Conservation (phyloP, 2,797 vertebrate species). For the Hipposideros larvatus region DNA sequence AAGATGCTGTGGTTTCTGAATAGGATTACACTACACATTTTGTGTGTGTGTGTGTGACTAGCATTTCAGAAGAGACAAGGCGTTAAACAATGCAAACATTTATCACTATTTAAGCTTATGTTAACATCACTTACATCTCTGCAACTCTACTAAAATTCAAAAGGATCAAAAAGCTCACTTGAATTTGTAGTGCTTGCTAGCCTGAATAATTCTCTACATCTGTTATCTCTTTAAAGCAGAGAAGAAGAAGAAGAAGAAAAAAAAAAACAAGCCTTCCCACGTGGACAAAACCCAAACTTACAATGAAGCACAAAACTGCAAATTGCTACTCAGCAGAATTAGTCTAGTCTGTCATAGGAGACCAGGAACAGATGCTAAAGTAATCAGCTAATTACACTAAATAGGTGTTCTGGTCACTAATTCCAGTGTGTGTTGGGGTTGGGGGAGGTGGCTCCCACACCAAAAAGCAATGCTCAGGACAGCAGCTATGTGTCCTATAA, state of each 20-base stretch:
- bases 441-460: background rate
- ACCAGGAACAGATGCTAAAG: background rate
- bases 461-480: background rate
- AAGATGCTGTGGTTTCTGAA: background rate
- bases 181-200: background rate
- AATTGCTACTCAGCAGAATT: background rate
- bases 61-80: background rate
- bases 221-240: background rate
- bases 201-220: background rate
- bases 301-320: background rate
- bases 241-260: no score
- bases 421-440: background rate
- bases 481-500: background rate
- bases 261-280: background rate
- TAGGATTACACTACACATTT: background rate
- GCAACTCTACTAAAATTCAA: conserved; percentile 14
- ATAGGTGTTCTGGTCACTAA: background rate
- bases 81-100: conserved; percentile 13
- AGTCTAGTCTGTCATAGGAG: background rate
- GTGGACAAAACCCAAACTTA: conserved; percentile 43
- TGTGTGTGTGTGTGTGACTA: background rate
- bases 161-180: conserved; percentile 6
- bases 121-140: conserved; percentile 23
- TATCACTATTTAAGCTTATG: conserved; percentile 40
- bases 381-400: background rate